Conservation (phyloP, 2,888 invertebrate genomes). For the Anticlea derivata region DNA sequence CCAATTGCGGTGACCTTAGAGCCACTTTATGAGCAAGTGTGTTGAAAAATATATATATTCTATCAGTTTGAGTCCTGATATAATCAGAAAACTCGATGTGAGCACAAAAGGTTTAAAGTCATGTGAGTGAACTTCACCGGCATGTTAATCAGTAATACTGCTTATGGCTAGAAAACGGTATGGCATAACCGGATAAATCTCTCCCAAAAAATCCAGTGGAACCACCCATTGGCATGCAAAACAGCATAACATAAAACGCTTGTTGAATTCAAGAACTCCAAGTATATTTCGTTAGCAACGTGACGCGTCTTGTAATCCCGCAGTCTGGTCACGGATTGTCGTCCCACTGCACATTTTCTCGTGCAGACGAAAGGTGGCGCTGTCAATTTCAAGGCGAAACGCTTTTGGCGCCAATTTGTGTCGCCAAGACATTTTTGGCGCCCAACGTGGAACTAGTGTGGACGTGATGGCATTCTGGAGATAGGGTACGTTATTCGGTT, state of each 20-base stretch:
- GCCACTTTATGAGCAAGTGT: too few relatives aligned
- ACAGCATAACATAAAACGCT: slow-evolving; percentile 31
- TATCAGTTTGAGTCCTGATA: too few relatives aligned
- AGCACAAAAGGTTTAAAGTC: too few relatives aligned
- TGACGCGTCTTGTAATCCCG: slow-evolving; percentile 59
- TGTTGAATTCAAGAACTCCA: slow-evolving; percentile 35
- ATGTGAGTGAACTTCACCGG: too few relatives aligned
- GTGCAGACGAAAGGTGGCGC: slow-evolving; percentile 64
- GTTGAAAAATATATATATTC: too few relatives aligned
- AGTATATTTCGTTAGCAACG: slow-evolving; percentile 61
- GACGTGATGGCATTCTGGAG: slow-evolving; percentile 32
- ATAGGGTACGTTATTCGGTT: slow-evolving; percentile 24
- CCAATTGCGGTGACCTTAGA: too few relatives aligned
- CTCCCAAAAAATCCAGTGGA: not conserved
- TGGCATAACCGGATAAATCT: too few relatives aligned
- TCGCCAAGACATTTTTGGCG: slow-evolving; percentile 52
- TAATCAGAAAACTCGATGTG: too few relatives aligned
- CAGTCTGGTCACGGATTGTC: slow-evolving; percentile 71
- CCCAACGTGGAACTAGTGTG: slow-evolving; percentile 51
- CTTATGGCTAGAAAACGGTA: too few relatives aligned
- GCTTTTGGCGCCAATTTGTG: slow-evolving; percentile 34
- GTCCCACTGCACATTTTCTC: slow-evolving; percentile 53
- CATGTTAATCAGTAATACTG: too few relatives aligned
- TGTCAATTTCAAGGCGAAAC: slow-evolving; percentile 67
- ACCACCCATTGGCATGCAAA: slow-evolving; percentile 27